phyloP scores from a whole-genome alignment of 2,113 vertebrate genomes.

The Pedetes capensis region DNA sequence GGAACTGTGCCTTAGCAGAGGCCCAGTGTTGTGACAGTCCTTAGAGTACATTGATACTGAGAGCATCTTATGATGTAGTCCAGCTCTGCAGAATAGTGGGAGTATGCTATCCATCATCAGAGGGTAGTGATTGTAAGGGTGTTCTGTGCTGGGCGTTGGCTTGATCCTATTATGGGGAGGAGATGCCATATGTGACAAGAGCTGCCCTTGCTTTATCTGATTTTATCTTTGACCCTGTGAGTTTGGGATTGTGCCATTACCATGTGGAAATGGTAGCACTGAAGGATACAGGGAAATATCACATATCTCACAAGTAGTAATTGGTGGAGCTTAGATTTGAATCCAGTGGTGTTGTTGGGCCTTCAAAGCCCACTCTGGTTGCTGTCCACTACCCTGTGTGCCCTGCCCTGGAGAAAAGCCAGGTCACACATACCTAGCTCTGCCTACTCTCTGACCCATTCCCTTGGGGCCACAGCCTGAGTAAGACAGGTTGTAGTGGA shows the following conservation, averaged over 20 bases:
- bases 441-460: background rate
- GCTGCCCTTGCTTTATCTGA: background rate
- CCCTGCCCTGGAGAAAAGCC: background rate
- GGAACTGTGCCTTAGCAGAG: background rate
- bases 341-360: background rate
- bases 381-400: background rate
- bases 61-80: background rate
- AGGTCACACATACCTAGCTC: background rate
- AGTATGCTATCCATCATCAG: background rate
- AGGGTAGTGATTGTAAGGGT: background rate
- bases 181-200: background rate
- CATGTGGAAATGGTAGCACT: background rate
- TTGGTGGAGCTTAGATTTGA: conserved; percentile 17
- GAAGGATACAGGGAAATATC: background rate
- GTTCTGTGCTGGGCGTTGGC: background rate
- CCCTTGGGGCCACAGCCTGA: background rate
- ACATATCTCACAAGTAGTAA: background rate
- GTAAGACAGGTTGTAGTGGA: background rate
- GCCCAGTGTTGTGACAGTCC: background rate
- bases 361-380: background rate
- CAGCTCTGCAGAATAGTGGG: no score
- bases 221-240: background rate
- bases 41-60: background rate
- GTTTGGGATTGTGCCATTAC: background rate
- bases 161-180: background rate